Evolutionary conservation across 2,113 vertebrate genomes (phyloP).

Genomic region (Anoura caudifer): DNA sequence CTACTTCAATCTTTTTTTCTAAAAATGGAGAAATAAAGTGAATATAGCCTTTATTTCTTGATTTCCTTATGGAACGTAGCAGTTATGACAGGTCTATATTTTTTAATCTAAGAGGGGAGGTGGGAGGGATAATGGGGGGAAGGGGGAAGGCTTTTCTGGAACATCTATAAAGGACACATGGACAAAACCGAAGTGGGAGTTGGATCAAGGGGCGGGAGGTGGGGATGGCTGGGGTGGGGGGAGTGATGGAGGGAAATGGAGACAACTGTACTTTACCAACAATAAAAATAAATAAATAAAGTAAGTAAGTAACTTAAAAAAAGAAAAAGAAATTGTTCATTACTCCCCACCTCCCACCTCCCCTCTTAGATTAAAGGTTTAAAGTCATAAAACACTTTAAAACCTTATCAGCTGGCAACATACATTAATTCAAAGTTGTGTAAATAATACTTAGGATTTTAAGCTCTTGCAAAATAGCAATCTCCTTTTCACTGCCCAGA

Average conservation of each 20-base stretch:
- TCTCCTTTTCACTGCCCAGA: neutral
- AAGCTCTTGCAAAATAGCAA: neutral
- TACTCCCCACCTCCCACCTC: neutral
- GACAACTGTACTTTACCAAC: no score
- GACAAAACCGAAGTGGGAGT: no score
- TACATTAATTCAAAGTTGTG: neutral
- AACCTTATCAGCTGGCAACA: neutral
- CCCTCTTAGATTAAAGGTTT: no score
- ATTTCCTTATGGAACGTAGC: neutral
- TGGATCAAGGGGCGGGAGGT: no score
- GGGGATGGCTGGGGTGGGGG: no score
- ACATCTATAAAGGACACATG: no score
- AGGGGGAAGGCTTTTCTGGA: no score
- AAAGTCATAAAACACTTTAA: neutral
- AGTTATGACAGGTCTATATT: neutral
- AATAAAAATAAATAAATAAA: no score
- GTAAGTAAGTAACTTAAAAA: no score
- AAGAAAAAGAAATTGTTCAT: neutral
- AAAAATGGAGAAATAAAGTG: neutral
- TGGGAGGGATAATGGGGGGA: no score
- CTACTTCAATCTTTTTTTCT: neutral
- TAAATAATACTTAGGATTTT: conserved; percentile 5
- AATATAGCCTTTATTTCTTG: neutral
- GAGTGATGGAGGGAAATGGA: no score
- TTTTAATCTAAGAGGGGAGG: neutral